Evolutionary conservation across 2,113 vertebrate genomes (phyloP).

Genomic region (Apeltes quadracus): DNA sequence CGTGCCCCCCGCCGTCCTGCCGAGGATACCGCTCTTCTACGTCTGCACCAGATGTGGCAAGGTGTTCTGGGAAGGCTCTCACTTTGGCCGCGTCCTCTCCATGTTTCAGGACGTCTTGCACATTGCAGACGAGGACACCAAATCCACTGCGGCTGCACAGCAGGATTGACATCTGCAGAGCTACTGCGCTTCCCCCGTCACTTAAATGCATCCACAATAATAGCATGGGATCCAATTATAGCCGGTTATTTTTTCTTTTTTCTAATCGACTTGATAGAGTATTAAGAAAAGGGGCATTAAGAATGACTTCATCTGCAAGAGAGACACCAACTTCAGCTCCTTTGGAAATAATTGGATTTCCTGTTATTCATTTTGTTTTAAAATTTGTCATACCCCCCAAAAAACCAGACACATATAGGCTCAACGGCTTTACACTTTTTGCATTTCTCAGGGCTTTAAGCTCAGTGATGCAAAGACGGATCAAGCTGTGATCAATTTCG

Average conservation of each 20-base stretch:
- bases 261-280: neutral
- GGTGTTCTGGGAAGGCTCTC: conserved; percentile 92
- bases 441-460: neutral
- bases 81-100: conserved; percentile 78
- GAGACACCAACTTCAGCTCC: neutral
- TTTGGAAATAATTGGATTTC: neutral
- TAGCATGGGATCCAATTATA: neutral
- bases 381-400: neutral
- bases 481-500: neutral
- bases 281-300: neutral
- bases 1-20: conserved; percentile 78
- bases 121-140: conserved; percentile 19
- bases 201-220: neutral
- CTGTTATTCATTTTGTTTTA: neutral
- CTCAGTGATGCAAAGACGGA: conserved; percentile 7
- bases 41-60: conserved; percentile 87
- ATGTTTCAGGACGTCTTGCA: conserved; percentile 83
- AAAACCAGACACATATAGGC: neutral
- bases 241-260: neutral
- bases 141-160: neutral
- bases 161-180: conserved; percentile 15
- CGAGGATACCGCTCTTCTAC: conserved; percentile 75
- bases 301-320: neutral
- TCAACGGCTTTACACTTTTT: neutral
- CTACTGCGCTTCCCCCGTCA: neutral